Percentiles rank a stretch among this genome's conserved stretches.
Evolutionary conservation across 1,140 invertebrate genomes (phyloP).

Genomic region (Drosophila nikananu): DNA sequence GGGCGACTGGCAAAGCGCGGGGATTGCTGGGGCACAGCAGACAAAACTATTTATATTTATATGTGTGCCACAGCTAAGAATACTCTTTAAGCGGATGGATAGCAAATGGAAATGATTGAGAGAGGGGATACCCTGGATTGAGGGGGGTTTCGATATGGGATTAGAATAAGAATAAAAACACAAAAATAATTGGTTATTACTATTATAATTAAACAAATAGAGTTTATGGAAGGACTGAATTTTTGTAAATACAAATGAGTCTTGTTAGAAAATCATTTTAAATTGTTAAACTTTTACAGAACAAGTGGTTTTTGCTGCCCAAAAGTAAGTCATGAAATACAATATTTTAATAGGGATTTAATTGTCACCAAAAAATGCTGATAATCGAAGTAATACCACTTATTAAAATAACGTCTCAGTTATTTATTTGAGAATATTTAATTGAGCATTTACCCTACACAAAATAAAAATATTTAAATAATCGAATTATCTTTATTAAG

Average conservation of each 20-base stretch:
- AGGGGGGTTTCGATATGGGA: neutral
- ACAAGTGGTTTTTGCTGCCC: too few relatives aligned
- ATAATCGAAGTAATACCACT: too few relatives aligned
- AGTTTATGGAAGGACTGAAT: neutral
- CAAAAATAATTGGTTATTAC: neutral
- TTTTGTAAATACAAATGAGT: neutral
- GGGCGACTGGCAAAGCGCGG: constrained; percentile 14
- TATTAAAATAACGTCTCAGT: too few relatives aligned
- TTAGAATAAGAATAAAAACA: neutral
- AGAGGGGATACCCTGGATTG: neutral
- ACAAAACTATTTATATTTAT: constrained; percentile 55
- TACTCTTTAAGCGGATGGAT: constrained; percentile 27
- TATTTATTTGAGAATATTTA: too few relatives aligned
- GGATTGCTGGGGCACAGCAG: constrained; percentile 12
- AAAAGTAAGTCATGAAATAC: too few relatives aligned
- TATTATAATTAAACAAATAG: neutral
- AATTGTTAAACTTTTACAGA: too few relatives aligned
- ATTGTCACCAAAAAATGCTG: too few relatives aligned
- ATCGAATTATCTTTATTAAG: too few relatives aligned
- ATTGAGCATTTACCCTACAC: too few relatives aligned
- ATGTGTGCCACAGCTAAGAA: constrained; percentile 48
- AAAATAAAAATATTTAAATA: too few relatives aligned
- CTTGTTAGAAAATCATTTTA: neutral
- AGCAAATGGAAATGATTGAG: neutral
- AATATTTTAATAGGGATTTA: too few relatives aligned